Conservation (phyloP, 2,113 vertebrate genomes). For the Pelodiscus sinensis region DNA sequence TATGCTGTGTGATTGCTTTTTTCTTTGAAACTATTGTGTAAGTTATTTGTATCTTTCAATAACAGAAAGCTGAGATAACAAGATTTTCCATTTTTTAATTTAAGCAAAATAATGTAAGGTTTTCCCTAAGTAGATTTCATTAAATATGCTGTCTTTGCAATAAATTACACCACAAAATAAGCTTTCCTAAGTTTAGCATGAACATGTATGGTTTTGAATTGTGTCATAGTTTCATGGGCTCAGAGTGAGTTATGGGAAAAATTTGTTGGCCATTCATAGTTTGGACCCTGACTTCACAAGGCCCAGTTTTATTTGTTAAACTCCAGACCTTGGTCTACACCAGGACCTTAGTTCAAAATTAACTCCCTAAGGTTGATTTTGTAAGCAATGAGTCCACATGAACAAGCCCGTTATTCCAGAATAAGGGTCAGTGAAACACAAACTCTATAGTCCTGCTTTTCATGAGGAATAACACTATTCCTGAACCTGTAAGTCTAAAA, state of each 20-base stretch:
- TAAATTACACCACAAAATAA: not conserved
- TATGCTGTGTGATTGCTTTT: not conserved
- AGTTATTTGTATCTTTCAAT: not conserved
- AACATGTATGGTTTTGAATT: not conserved
- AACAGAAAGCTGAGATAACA: constrained; percentile 9
- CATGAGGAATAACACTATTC: no score
- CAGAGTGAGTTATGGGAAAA: not conserved
- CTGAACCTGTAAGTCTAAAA: no score
- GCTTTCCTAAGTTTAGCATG: not conserved
- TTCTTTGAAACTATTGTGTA: not conserved
- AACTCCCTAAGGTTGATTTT: no score
- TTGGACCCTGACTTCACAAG: not conserved
- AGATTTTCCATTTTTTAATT: not conserved
- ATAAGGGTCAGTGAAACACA: no score
- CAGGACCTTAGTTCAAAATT: no score
- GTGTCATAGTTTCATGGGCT: not conserved
- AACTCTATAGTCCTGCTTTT: no score
- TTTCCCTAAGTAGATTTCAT: not conserved
- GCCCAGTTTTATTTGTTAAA: not conserved
- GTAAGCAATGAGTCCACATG: no score
- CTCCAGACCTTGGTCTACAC: not conserved
- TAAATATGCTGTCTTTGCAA: not conserved
- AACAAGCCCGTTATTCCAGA: no score
- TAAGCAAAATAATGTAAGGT: not conserved
- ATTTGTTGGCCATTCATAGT: not conserved